A percentile compares a stretch with the other conserved stretches of the same genome.
Conservation (phyloP, 2,888 invertebrate species). For the Conus canariensis region DNA sequence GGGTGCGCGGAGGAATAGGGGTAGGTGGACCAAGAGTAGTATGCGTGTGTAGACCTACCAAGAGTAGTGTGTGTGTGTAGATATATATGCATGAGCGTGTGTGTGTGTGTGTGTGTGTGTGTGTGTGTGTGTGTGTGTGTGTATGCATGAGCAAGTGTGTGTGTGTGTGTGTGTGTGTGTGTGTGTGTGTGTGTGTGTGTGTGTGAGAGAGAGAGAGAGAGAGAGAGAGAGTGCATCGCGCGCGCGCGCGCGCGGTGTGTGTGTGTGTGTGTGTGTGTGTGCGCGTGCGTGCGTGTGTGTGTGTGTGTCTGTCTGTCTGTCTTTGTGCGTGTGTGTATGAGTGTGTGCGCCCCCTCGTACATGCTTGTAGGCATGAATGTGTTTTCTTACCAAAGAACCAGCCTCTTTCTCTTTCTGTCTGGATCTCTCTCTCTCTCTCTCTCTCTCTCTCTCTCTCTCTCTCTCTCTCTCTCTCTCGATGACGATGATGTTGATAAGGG, state of each 20-base stretch:
- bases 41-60: too few relatives aligned
- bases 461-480: too few relatives aligned
- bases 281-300: constrained; percentile 13
- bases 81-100: not conserved
- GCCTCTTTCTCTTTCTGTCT: too few relatives aligned
- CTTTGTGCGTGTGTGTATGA: not conserved
- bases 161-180: not conserved
- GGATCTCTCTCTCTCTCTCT: too few relatives aligned
- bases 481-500: too few relatives aligned
- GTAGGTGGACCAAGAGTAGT: too few relatives aligned
- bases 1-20: too few relatives aligned
- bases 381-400: too few relatives aligned
- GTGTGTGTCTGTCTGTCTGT: not conserved
- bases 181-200: not conserved
- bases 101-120: constrained; percentile 10
- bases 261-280: not conserved
- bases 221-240: not conserved
- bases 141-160: not conserved
- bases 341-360: not conserved
- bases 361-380: too few relatives aligned
- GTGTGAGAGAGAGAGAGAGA: not conserved
- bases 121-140: constrained; percentile 1
- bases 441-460: too few relatives aligned
- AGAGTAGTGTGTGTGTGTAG: too few relatives aligned
- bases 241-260: not conserved